phyloP scores from a whole-genome alignment of 2,888 invertebrate species.

The Stenichneumon culpator region DNA sequence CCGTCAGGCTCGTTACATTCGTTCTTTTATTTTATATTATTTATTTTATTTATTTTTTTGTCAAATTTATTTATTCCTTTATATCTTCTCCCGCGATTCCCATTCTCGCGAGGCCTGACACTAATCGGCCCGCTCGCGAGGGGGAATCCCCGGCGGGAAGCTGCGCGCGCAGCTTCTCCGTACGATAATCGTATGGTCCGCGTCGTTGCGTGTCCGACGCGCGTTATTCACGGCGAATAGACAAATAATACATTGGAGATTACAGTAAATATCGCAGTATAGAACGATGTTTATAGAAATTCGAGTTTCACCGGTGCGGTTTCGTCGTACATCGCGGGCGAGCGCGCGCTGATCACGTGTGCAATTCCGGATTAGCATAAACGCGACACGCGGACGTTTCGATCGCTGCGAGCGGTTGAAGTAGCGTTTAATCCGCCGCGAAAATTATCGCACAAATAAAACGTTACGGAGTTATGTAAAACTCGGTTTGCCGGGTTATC shows the following conservation, averaged over 20 bases:
- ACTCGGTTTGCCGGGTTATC: conserved; percentile 33
- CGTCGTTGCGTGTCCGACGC: conserved; percentile 6
- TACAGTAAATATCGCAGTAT: conserved; percentile 25
- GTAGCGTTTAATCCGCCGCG: conserved; percentile 37
- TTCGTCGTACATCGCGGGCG: no score
- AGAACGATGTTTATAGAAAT: conserved; percentile 20
- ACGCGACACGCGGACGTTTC: conserved; percentile 10
- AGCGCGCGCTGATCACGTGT: not conserved
- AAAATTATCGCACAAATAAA: conserved; percentile 32
- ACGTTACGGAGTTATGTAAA: conserved; percentile 44
- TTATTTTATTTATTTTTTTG: not conserved
- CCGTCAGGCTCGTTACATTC: conserved; percentile 32
- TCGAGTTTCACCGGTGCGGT: no score
- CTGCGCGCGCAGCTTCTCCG: conserved; percentile 12
- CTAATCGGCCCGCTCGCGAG: conserved; percentile 52
- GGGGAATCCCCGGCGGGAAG: conserved; percentile 23
- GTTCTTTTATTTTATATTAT: not conserved
- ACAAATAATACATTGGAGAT: conserved; percentile 35
- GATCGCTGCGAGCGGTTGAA: not conserved
- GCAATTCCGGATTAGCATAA: conserved; percentile 20
- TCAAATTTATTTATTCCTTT: not conserved
- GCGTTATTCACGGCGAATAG: conserved; percentile 22
- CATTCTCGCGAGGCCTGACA: conserved; percentile 36
- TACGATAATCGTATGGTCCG: conserved; percentile 42
- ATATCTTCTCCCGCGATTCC: not conserved